Base-by-base conservation (phyloP, 2,888 invertebrate species). In the Hypselothyrea guttata region DNA sequence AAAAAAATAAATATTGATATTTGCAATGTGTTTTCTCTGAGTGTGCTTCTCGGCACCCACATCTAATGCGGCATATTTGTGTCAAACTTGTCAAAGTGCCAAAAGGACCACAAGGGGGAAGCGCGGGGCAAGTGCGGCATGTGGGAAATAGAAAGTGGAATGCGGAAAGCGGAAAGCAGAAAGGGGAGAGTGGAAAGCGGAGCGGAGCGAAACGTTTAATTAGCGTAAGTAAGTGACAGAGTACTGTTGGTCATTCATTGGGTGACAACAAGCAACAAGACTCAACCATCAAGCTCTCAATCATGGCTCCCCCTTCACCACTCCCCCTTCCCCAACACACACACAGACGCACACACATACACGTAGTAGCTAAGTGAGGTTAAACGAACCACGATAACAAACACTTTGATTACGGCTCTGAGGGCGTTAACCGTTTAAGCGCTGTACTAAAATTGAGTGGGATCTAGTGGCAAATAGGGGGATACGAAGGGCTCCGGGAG, bases 201-300 rank as follows among this genome's bases (percentile, higher is more conserved):
- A 33, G 47, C 51, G 47, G 16, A 40, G 53, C 28, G 46, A 51
- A 67, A 16, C 71, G 73, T 71, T 78, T 83, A 78, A 83, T 78
- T 78, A 78, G 83, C 83, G 83, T 79, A 79, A 83, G 78, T 78
- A 83, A 76, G 74, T 79, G 79, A 59, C 79, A 75, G 53, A 66
- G 52, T 62, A 70, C 67, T 76, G 72, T 62, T 72, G 56, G 54
- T 47, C 51, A 53, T 56, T 64, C 55, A 66, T 54, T 71, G 71
- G 66, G 71, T 66, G 66, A 45, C 59, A 71, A 57, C 65, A 54
- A 49, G 27, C 55, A 40, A 9, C 40, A 34, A 18, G 27, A 28
- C 33, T 33, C 44, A 38, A 49, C 47, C 45, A 34, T 7, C 33
- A 30, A 31, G 11, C 45, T 9, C 55, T 61, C 65, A 65, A 57